phyloP scores from a whole-genome alignment of 2,113 vertebrate species.

The Craseonycteris thonglongyai region DNA sequence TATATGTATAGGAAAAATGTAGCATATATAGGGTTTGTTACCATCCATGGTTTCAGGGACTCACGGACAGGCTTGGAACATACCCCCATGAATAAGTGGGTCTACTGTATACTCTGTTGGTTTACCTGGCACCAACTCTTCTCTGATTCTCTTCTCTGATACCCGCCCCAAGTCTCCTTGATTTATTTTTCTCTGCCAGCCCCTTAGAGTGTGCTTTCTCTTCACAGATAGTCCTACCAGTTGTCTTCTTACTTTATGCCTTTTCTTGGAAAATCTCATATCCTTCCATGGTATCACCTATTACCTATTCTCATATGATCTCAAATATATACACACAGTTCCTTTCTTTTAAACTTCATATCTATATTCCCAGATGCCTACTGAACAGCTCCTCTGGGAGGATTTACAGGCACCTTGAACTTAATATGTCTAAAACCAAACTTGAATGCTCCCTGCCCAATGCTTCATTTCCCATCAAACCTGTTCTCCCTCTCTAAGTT shows the following conservation, averaged over 20 bases:
- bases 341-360: neutral
- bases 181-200: neutral
- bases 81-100: no score
- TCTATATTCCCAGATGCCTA: neutral
- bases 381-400: neutral
- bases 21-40: neutral
- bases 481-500: neutral
- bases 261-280: neutral
- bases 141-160: neutral
- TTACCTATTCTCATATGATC: neutral
- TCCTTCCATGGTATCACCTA: neutral
- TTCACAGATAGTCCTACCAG: neutral
- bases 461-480: neutral
- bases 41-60: neutral
- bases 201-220: neutral
- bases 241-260: neutral
- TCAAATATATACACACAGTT: neutral
- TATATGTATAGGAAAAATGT: neutral
- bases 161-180: neutral
- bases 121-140: neutral
- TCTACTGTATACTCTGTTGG: neutral
- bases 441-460: neutral
- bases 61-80: neutral
- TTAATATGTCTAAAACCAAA: neutral
- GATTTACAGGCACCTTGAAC: neutral